Base-by-base conservation (phyloP, 2,888 invertebrate species). In the Caenorhabditis virilis region DNA sequence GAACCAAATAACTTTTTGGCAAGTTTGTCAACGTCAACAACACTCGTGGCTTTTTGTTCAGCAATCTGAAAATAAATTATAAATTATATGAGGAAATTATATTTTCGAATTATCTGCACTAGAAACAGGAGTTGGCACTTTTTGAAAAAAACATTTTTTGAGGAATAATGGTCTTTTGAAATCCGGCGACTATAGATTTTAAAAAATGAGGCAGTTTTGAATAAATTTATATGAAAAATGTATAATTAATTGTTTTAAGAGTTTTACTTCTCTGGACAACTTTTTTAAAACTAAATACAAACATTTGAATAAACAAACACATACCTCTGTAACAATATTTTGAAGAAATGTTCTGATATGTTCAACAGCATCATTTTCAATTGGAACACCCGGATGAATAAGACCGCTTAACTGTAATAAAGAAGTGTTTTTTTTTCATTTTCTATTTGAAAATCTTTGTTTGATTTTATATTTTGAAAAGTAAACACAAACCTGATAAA, bases 321-420 rank as follows among this genome's bases (percentile, higher is more conserved):
- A 9, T n/a, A 69, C 66, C 67, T 77, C 74, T 20, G 42, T 55
- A 16, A 79, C 55, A 33, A 79, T 54, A 20, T 64, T 56, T 16
- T 62, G 64, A 22, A 79, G 51, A 18, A 78, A 66, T 23, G 65
- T 52, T 25, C 74, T 52, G 20, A 79, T 78, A 47, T 73, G 72
- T 42, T 65, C 56, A 23, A 77, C 74, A 6, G 79, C 79, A 49
- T 78, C 79, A 20, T 39, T 45, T 23, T 80, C 79, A 30, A 79
- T 74, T 15, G 76, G 67, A 56, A 79, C 74, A 15, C 78, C 78
- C 9, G 79, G 79, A 54, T 79, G 78, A 0, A 64, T 69, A 11
- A n/a, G n/a, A n/a, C n/a, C n/a, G n/a, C n/a, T n/a, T n/a, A n/a
- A n/a, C n/a, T n/a, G n/a, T n/a, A n/a, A n/a, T n/a, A n/a, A n/a